Conservation (phyloP, 2,113 vertebrate genomes). For the Paedocypris sp. region DNA sequence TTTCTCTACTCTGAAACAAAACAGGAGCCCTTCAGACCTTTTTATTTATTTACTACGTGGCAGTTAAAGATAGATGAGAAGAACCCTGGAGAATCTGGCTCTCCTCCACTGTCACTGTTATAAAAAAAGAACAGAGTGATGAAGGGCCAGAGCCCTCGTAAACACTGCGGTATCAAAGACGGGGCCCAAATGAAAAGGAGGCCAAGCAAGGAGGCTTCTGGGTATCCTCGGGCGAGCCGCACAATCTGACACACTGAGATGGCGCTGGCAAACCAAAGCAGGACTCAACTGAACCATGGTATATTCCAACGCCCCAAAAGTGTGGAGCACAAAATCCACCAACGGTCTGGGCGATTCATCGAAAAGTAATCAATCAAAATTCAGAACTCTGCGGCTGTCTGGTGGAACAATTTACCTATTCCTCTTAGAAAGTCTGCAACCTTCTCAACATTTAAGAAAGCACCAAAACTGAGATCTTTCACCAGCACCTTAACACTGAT, state of each 20-base stretch:
- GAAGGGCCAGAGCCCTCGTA: slow-evolving; percentile 12
- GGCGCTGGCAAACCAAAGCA: not conserved
- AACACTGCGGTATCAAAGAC: not conserved
- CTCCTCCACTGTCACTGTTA: slow-evolving; percentile 9
- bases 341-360: no score
- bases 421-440: no score
- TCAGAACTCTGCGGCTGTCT: no score
- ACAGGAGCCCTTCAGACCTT: slow-evolving; percentile 29
- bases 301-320: no score
- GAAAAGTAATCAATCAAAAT: no score
- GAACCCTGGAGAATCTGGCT: slow-evolving; percentile 13
- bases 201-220: slow-evolving; percentile 6
- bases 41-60: slow-evolving; percentile 35
- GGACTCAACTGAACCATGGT: not conserved
- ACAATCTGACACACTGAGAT: not conserved
- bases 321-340: no score
- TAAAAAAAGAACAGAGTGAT: slow-evolving; percentile 20
- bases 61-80: slow-evolving; percentile 32
- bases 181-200: slow-evolving; percentile 19
- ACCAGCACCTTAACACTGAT: no score
- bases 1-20: slow-evolving; percentile 36
- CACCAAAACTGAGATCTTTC: no score
- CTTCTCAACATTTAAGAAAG: no score
- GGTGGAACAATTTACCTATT: no score
- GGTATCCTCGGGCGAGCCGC: not conserved